A percentile compares a stretch with the other conserved stretches of the same genome.
Conservation (phyloP, 2,888 invertebrate genomes). For the Drosophila testacea region DNA sequence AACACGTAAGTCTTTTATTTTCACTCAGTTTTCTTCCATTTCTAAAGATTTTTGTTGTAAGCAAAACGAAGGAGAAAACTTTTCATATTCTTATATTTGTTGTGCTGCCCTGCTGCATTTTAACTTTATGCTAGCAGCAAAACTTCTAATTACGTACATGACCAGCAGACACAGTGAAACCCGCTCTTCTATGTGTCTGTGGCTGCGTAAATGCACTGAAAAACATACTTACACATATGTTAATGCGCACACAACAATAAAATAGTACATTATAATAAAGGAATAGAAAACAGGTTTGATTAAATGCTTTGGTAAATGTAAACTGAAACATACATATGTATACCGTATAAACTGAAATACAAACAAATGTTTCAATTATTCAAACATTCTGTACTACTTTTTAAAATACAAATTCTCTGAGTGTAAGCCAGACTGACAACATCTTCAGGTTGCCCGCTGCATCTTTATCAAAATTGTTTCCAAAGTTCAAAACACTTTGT, state of each 20-base stretch:
- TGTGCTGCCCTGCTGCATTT: slow-evolving; percentile 50
- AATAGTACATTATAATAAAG: background rate
- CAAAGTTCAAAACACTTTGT: slow-evolving; percentile 80
- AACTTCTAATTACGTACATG: slow-evolving; percentile 83
- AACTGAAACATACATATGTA: too few relatives aligned
- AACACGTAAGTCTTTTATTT: slow-evolving; percentile 53
- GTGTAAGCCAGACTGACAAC: slow-evolving; percentile 41
- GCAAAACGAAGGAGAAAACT: slow-evolving; percentile 49
- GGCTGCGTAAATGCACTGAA: slow-evolving; percentile 41
- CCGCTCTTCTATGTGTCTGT: slow-evolving; percentile 1
- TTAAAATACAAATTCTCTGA: slow-evolving; percentile 6
- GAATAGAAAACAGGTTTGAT: background rate
- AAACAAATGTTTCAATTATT: background rate
- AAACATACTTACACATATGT: background rate
- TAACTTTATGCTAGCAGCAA: slow-evolving; percentile 61
- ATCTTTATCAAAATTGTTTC: slow-evolving; percentile 81
- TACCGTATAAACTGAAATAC: background rate
- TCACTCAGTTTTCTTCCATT: slow-evolving; percentile 28
- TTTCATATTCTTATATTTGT: slow-evolving; percentile 73
- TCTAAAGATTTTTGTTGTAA: slow-evolving; percentile 25
- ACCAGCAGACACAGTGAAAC: slow-evolving; percentile 65
- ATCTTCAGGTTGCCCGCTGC: slow-evolving; percentile 57
- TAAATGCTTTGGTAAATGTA: background rate
- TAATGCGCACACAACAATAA: background rate
- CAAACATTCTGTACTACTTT: background rate